Evolutionary conservation across 2,888 invertebrate genomes (phyloP).

Genomic region (Protodeltote pygarga): DNA sequence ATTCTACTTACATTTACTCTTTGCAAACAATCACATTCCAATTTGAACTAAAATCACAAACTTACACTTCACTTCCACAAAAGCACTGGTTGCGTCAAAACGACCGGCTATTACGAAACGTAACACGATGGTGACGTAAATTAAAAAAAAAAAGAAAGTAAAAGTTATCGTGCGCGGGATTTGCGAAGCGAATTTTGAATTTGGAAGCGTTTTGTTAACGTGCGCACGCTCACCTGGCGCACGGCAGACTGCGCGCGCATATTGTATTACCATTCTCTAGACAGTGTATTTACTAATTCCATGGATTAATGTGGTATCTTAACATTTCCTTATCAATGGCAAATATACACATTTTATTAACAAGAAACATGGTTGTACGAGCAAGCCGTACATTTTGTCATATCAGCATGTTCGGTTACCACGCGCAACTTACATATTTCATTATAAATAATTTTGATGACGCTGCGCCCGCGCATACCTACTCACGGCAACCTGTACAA

Average conservation of each 20-base stretch:
- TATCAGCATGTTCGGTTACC: too few species aligned
- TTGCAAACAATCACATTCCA: constrained; percentile 38
- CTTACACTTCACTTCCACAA: constrained; percentile 45
- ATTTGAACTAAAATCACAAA: constrained; percentile 41
- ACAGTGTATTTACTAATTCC: too few species aligned
- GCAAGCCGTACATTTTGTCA: too few species aligned
- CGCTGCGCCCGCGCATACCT: too few species aligned
- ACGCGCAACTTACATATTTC: too few species aligned
- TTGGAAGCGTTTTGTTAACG: constrained; percentile 54
- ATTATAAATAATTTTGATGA: too few species aligned
- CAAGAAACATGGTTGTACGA: too few species aligned
- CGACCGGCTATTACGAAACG: constrained; percentile 46
- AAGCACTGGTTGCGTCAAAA: constrained; percentile 48
- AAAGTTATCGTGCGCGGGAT: constrained; percentile 58
- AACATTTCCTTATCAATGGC: too few species aligned
- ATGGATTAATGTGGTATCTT: constrained; percentile 16
- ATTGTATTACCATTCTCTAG: constrained; percentile 48
- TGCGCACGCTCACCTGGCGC: constrained; percentile 72
- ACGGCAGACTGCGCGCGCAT: constrained; percentile 64
- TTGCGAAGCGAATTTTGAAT: constrained; percentile 53
- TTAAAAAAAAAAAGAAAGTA: constrained; percentile 64
- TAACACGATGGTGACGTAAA: constrained; percentile 55
- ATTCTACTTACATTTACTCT: constrained; percentile 42
- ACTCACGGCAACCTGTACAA: too few species aligned
- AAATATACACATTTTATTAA: too few species aligned